phyloP scores from a whole-genome alignment of 1,140 invertebrate genomes.

The Pteromalus puparum region DNA sequence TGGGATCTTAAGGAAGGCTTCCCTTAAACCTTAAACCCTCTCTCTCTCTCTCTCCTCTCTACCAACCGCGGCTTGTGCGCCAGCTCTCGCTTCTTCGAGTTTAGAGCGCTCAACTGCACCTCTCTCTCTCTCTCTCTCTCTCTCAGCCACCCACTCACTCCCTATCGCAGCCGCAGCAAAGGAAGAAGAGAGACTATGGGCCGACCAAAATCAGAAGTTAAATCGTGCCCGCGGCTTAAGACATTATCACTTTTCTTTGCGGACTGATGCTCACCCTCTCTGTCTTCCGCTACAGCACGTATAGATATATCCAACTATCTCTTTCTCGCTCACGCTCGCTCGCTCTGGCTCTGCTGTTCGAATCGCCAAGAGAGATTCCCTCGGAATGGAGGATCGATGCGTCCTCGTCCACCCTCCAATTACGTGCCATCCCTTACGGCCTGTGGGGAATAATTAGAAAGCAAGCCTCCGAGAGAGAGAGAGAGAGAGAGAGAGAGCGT shows the following conservation, averaged over 20 bases:
- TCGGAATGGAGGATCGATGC: conserved; percentile 67
- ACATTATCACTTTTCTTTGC: conserved; percentile 74
- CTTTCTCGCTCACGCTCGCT: conserved; percentile 11
- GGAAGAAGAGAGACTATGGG: conserved; percentile 55
- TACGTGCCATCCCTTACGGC: conserved; percentile 71
- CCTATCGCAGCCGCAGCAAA: not conserved
- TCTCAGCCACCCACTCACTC: not conserved
- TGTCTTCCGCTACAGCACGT: not conserved
- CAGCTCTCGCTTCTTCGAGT: conserved; percentile 59
- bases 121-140: conserved; percentile 45
- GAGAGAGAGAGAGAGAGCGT: conserved; percentile 45
- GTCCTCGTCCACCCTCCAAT: conserved; percentile 71
- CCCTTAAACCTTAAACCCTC: conserved; percentile 73
- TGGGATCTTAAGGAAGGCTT: conserved; percentile 67
- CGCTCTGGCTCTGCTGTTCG: conserved; percentile 15
- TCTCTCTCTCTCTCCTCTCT: conserved; percentile 49
- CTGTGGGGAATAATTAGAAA: conserved; percentile 74
- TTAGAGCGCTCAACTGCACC: conserved; percentile 66
- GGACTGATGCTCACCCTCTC: conserved; percentile 58
- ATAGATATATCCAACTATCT: not conserved
- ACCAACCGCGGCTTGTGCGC: conserved; percentile 31
- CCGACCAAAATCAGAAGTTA: conserved; percentile 72
- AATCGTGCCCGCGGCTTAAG: conserved; percentile 72
- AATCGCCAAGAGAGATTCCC: conserved; percentile 60
- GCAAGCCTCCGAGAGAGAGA: conserved; percentile 63